These are phyloP conservation scores for Ips typographus DNA, from an alignment of 1,140 invertebrate species.

Conservation along the genomic window DNA sequence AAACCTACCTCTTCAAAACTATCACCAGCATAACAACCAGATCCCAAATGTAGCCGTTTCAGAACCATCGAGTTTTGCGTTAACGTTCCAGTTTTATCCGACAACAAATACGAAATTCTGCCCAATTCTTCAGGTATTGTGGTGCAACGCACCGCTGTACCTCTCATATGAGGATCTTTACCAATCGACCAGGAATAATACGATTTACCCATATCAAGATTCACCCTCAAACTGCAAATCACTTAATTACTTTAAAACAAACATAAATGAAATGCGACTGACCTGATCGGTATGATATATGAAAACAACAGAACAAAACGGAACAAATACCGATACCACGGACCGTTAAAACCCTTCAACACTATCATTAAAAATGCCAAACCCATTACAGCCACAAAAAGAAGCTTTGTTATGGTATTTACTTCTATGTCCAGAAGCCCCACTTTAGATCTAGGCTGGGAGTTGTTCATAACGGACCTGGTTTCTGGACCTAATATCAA, in stretches of 20 bases:
- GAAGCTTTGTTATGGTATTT: slow-evolving; percentile 92
- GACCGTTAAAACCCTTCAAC: slow-evolving; percentile 91
- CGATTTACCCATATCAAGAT: slow-evolving; percentile 97
- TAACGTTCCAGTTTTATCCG: slow-evolving; percentile 98
- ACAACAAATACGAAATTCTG: slow-evolving; percentile 90
- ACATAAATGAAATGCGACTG: slow-evolving; percentile 9
- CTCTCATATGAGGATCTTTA: slow-evolving; percentile 87
- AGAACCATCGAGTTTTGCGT: slow-evolving; percentile 99
- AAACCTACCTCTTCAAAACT: slow-evolving; percentile 80
- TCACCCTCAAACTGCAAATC: slow-evolving; percentile 83
- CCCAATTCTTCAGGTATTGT: slow-evolving; percentile 99
- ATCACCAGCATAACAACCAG: slow-evolving; percentile 82
- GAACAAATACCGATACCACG: slow-evolving; percentile 97
- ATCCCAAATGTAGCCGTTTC: slow-evolving; percentile 90
- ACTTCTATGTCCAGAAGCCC: slow-evolving; percentile 83
- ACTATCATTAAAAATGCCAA: slow-evolving; percentile 93
- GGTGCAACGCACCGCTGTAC: slow-evolving; percentile 96
- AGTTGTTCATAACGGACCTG: slow-evolving; percentile 97
- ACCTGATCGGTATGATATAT: slow-evolving; percentile 97
- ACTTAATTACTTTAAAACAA: slow-evolving; percentile 28
- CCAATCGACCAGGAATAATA: slow-evolving; percentile 98
- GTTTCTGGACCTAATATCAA: slow-evolving; percentile 77
- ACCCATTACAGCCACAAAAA: slow-evolving; percentile 90
- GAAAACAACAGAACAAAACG: slow-evolving; percentile 97
- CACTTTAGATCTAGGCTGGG: slow-evolving; percentile 90